A percentile compares a stretch with the other conserved stretches of the same genome.
phyloP scores from a whole-genome alignment of 2,113 vertebrate species.

The Triplophysa tibetana region DNA sequence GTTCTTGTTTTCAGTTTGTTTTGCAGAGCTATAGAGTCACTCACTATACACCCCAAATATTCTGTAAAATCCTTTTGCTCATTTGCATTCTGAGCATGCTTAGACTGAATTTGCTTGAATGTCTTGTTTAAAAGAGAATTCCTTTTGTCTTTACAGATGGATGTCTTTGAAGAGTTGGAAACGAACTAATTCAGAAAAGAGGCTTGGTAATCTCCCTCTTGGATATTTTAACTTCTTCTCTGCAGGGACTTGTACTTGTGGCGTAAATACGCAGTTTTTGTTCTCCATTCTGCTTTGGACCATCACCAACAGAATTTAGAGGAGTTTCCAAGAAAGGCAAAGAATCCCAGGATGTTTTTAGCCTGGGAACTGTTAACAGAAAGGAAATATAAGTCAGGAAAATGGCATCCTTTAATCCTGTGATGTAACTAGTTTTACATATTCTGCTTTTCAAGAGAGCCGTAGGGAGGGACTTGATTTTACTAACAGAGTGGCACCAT shows the following conservation, averaged over 20 bases:
- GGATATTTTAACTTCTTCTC: constrained; percentile 27
- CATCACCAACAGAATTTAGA: neutral
- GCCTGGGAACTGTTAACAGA: neutral
- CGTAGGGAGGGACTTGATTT: neutral
- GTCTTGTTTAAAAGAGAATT: constrained; percentile 7
- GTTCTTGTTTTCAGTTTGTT: too few relatives aligned
- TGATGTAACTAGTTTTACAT: too few relatives aligned
- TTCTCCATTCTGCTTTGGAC: neutral
- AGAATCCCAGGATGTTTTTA: neutral
- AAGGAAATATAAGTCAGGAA: neutral
- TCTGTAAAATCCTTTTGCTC: neutral
- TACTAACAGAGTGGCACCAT: neutral
- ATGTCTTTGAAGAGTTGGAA: constrained; percentile 6
- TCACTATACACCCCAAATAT: neutral
- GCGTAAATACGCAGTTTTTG: neutral
- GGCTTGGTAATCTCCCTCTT: constrained; percentile 8
- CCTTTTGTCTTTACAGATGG: neutral
- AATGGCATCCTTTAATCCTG: too few relatives aligned
- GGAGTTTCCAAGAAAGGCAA: constrained; percentile 16
- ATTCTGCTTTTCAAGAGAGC: too few relatives aligned
- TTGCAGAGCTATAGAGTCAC: neutral
- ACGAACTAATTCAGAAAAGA: neutral
- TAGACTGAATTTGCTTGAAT: neutral
- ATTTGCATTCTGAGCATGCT: neutral
- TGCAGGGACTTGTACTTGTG: neutral